A percentile compares a stretch with the other conserved stretches of the same genome.
phyloP scores from a whole-genome alignment of 53 echinoderm and acorn worm genomes.

The Zoroaster sp. region DNA sequence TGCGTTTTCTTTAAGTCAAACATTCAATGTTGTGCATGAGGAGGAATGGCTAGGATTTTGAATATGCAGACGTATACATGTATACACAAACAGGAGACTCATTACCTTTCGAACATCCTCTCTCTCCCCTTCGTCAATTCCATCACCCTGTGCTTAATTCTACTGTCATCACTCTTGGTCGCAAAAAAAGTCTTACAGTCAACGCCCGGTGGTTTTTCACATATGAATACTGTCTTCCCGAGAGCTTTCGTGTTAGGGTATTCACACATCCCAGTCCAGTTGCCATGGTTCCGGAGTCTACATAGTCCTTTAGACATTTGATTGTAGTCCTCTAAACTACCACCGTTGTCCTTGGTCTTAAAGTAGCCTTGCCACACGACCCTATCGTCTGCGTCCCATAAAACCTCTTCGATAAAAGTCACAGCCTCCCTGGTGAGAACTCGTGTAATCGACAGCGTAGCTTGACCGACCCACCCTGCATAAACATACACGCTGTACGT shows the following conservation, averaged over 20 bases:
- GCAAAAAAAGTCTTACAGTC: neutral
- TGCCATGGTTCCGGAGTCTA: neutral
- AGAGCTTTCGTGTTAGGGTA: constrained; percentile 27
- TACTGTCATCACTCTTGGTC: neutral
- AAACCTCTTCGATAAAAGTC: neutral
- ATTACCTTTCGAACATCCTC: constrained; percentile 1
- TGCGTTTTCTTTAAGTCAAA: no score
- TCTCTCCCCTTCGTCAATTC: neutral
- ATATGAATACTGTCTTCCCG: constrained; percentile 32
- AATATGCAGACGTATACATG: neutral
- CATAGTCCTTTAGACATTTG: neutral
- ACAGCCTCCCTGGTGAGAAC: neutral
- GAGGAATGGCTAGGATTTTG: no score
- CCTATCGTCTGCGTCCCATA: constrained; percentile 23
- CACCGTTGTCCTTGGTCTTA: neutral
- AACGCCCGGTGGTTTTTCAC: neutral
- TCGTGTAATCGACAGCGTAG: neutral
- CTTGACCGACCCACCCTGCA: constrained; percentile 33
- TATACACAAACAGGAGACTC: neutral
- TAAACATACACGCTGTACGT: constrained; percentile 22
- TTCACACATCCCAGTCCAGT: neutral
- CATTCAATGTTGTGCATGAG: no score
- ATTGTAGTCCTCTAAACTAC: no score
- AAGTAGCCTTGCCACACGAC: constrained; percentile 22
- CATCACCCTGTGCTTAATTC: neutral